phyloP scores from a whole-genome alignment of 2,797 vertebrate species.

The Miichthys miiuy region DNA sequence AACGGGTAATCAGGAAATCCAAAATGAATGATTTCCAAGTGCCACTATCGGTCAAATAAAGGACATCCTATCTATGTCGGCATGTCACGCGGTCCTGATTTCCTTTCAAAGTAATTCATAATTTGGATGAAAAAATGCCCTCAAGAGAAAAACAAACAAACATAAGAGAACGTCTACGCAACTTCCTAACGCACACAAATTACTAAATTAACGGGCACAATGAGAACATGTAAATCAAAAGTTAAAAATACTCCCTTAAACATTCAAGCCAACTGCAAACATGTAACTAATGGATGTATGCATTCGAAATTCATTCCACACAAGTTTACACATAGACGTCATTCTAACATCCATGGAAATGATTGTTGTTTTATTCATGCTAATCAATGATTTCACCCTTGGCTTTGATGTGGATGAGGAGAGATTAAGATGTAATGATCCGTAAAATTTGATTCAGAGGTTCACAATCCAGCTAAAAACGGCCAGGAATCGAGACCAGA shows the following conservation, averaged over 20 bases:
- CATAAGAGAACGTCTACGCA: background rate
- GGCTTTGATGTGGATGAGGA: slow-evolving; percentile 60
- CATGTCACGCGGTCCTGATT: slow-evolving; percentile 38
- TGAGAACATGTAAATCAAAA: slow-evolving; percentile 48
- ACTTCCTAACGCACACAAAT: slow-evolving; percentile 33
- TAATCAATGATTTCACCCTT: slow-evolving; percentile 72
- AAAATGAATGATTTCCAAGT: slow-evolving; percentile 29
- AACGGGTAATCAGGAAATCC: slow-evolving; percentile 40
- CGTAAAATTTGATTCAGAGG: slow-evolving; percentile 67
- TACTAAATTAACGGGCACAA: slow-evolving; percentile 48
- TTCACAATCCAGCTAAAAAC: slow-evolving; percentile 41
- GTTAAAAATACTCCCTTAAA: slow-evolving; percentile 60
- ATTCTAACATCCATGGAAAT: slow-evolving; percentile 69
- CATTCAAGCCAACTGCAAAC: slow-evolving; percentile 72
- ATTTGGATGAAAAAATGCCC: slow-evolving; percentile 53
- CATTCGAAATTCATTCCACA: slow-evolving; percentile 65
- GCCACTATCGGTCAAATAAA: slow-evolving; percentile 44
- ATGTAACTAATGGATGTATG: slow-evolving; percentile 50
- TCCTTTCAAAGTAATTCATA: slow-evolving; percentile 44
- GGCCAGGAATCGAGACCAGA: slow-evolving; percentile 39
- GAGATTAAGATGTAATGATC: slow-evolving; percentile 71
- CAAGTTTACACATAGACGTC: slow-evolving; percentile 62
- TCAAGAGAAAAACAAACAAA: slow-evolving; percentile 7
- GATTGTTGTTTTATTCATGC: slow-evolving; percentile 65
- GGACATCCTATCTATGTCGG: slow-evolving; percentile 15